A percentile compares a stretch with the other conserved stretches of the same genome.
These are phyloP conservation scores for Plodia interpunctella DNA, from an alignment of 1,140 invertebrate species.

Conservation along the genomic window DNA sequence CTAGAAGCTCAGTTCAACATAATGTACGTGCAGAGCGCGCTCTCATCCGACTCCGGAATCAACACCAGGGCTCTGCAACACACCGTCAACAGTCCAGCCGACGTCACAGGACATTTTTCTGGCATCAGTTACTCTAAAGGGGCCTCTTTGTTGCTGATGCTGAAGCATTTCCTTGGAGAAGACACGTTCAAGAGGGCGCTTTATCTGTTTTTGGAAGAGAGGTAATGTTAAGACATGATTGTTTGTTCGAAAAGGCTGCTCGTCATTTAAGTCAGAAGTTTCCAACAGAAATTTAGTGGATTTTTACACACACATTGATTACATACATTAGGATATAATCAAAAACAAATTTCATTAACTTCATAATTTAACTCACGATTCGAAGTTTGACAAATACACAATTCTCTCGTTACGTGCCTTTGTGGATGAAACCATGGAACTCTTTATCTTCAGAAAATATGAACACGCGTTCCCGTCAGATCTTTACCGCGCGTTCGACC, in stretches of 20 bases:
- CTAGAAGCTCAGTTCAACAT: constrained; percentile 58
- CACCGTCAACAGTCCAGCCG: constrained; percentile 70
- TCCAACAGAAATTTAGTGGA: too few relatives aligned
- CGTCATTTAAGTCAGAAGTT: too few relatives aligned
- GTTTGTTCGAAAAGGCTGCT: background rate
- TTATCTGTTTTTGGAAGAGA: constrained; percentile 73
- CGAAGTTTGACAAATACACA: too few relatives aligned
- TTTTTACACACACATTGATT: too few relatives aligned
- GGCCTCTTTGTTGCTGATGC: constrained; percentile 85
- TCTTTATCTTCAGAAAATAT: constrained; percentile 36
- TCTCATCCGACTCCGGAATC: constrained; percentile 44
- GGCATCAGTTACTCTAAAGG: constrained; percentile 81
- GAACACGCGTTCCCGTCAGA: constrained; percentile 49
- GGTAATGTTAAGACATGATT: constrained; percentile 52
- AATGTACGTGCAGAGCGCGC: constrained; percentile 55
- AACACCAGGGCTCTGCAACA: constrained; percentile 51
- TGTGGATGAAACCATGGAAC: background rate
- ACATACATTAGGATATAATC: too few relatives aligned
- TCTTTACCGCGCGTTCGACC: constrained; percentile 42
- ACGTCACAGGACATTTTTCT: constrained; percentile 78
- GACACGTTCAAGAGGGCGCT: constrained; percentile 80
- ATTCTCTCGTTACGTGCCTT: too few relatives aligned
- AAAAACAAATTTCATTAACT: too few relatives aligned
- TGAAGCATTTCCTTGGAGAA: constrained; percentile 82
- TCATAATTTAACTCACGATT: too few relatives aligned